Percentiles rank a stretch among this genome's conserved stretches.
Evolutionary conservation across 2,797 vertebrate species (phyloP).

Genomic region (Thamnophis elegans): DNA sequence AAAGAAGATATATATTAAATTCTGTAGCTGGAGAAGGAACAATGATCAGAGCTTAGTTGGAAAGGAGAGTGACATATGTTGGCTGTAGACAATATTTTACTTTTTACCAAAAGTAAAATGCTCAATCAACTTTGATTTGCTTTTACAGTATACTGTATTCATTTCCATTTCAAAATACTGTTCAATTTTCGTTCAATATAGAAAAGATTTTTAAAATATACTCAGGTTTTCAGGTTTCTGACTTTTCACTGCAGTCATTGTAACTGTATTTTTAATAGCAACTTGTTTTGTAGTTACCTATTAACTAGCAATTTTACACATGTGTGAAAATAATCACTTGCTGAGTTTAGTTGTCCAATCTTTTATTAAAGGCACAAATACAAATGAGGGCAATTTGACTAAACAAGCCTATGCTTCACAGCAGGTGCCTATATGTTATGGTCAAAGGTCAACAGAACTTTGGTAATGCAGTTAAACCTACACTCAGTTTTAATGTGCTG

Average conservation of each 20-base stretch:
- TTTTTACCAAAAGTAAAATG: rapidly evolving
- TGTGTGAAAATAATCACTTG: neutral
- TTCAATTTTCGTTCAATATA: neutral
- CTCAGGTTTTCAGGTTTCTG: neutral
- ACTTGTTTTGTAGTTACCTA: neutral
- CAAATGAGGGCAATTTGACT: neutral
- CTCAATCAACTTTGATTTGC: neutral
- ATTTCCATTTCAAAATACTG: constrained; percentile 10
- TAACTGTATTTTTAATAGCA: neutral
- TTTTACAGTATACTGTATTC: neutral
- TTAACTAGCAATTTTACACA: neutral
- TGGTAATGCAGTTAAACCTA: neutral
- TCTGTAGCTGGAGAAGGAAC: neutral
- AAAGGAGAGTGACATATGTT: constrained; percentile 51
- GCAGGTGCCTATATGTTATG: neutral
- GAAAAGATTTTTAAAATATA: neutral
- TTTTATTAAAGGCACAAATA: neutral
- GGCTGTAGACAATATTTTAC: neutral
- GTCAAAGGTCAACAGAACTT: neutral
- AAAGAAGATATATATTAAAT: neutral
- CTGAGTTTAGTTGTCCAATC: neutral
- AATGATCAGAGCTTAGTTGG: neutral
- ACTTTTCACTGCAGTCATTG: neutral
- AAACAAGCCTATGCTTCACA: neutral
- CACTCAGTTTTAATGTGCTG: neutral